Percentiles rank a stretch among this genome's conserved stretches.
Conservation (phyloP, 2,888 invertebrate genomes). For the Nomada goodeniana region DNA sequence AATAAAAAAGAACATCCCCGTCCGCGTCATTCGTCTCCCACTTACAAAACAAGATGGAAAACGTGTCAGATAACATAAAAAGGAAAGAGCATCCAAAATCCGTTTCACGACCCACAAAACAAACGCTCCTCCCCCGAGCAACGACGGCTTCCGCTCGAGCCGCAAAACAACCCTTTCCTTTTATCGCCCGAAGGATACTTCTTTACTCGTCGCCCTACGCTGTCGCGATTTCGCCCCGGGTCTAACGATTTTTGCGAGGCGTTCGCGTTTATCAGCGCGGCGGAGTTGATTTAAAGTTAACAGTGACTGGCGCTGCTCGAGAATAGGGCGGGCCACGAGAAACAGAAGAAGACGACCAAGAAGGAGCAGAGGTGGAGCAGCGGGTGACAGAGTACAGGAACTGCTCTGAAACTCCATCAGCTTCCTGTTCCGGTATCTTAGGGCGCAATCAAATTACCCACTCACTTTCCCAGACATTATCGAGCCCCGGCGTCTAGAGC, state of each 20-base stretch:
- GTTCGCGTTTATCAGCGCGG: constrained; percentile 55
- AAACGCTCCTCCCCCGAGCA: neutral
- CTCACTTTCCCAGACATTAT: constrained; percentile 82
- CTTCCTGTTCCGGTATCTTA: constrained; percentile 79
- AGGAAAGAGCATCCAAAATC: no score
- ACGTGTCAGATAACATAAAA: no score
- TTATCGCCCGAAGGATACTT: constrained; percentile 3
- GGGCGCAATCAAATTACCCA: constrained; percentile 81
- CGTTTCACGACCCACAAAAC: neutral
- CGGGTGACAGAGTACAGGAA: constrained; percentile 31
- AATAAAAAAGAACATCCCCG: no score
- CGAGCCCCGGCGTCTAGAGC: constrained; percentile 66
- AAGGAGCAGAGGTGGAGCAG: constrained; percentile 10
- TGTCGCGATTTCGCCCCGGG: neutral
- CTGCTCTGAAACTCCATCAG: constrained; percentile 80
- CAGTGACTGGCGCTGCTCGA: constrained; percentile 52
- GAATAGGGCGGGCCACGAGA: neutral
- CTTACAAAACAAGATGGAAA: neutral
- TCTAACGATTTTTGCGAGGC: constrained; percentile 43
- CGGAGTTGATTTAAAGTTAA: constrained; percentile 69
- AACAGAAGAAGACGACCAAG: neutral
- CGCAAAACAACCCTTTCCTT: neutral
- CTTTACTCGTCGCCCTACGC: neutral
- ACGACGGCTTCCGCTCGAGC: neutral
- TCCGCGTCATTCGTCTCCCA: neutral